Conservation (phyloP, 2,797 vertebrate species). For the Champsocephalus esox region DNA sequence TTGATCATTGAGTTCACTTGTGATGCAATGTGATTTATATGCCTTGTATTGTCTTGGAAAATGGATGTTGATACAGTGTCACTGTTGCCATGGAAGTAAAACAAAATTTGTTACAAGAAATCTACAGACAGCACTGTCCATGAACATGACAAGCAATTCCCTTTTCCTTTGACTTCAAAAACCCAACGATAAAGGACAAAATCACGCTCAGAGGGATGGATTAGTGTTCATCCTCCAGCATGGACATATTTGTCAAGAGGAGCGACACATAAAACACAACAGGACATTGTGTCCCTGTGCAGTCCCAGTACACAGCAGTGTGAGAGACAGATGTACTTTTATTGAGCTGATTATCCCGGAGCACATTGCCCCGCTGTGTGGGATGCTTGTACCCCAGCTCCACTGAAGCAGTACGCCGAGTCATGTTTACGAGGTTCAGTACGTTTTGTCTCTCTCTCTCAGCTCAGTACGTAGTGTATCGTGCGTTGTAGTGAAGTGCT, state of each 20-base stretch:
- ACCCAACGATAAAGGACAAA: constrained; percentile 35
- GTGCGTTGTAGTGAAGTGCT: not conserved
- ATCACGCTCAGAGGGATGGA: constrained; percentile 18
- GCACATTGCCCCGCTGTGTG: constrained; percentile 67
- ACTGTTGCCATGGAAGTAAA: not conserved
- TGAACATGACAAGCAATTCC: constrained; percentile 3
- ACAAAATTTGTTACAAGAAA: not conserved
- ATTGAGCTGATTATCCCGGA: constrained; percentile 73
- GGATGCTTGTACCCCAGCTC: constrained; percentile 54
- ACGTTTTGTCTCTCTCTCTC: constrained; percentile 38
- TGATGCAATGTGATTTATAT: not conserved
- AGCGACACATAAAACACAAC: constrained; percentile 55
- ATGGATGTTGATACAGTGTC: not conserved
- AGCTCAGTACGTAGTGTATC: constrained; percentile 35
- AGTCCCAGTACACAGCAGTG: constrained; percentile 48
- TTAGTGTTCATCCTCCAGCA: constrained; percentile 62
- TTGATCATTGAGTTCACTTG: not conserved
- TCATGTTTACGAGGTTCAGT: constrained; percentile 49
- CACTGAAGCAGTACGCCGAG: constrained; percentile 33
- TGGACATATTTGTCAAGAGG: constrained; percentile 71
- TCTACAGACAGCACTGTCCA: not conserved
- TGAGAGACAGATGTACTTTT: constrained; percentile 73
- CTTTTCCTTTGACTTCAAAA: constrained; percentile 23
- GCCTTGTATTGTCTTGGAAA: not conserved
- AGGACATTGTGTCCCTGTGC: constrained; percentile 60